A percentile compares a stretch with the other conserved stretches of the same genome.
These are phyloP conservation scores for Amiota communis DNA, from an alignment of 2,888 invertebrate species.

Conservation along the genomic window DNA sequence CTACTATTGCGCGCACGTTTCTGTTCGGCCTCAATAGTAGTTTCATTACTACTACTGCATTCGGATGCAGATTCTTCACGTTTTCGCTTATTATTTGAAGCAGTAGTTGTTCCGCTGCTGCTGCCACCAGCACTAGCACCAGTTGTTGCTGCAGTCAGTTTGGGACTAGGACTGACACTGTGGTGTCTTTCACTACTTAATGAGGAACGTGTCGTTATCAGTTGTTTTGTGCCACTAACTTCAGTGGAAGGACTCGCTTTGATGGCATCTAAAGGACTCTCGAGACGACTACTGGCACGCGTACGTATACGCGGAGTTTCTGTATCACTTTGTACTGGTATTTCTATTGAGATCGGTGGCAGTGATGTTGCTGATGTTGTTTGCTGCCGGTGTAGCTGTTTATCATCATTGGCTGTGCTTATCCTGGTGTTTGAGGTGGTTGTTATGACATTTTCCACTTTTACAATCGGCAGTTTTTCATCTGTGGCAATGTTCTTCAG, in stretches of 20 bases:
- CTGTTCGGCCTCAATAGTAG: conserved; percentile 40
- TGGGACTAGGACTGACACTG: conserved; percentile 62
- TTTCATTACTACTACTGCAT: conserved; percentile 71
- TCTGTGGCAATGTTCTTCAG: not conserved
- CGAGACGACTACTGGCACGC: conserved; percentile 80
- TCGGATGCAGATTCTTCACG: conserved; percentile 88
- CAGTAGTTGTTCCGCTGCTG: conserved; percentile 31
- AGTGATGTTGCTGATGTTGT: conserved; percentile 39
- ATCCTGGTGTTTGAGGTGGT: not conserved
- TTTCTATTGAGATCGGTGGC: conserved; percentile 88
- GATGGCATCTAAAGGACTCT: conserved; percentile 77
- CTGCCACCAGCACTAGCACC: not conserved
- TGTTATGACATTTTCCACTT: conserved; percentile 1
- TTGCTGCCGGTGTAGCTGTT: conserved; percentile 6
- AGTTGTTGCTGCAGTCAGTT: conserved; percentile 44
- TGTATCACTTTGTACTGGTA: conserved; percentile 77
- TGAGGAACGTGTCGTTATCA: conserved; percentile 49
- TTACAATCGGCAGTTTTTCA: not conserved
- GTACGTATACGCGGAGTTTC: conserved; percentile 77
- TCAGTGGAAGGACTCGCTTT: conserved; percentile 56
- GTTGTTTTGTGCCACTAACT: conserved; percentile 41
- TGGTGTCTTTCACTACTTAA: conserved; percentile 45
- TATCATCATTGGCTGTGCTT: conserved; percentile 15
- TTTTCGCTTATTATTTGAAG: conserved; percentile 77
- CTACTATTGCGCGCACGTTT: conserved; percentile 45